A percentile compares a stretch with the other conserved stretches of the same genome.
Conservation (phyloP, 35 echinoderm and acorn worm species). For the Apostichopus californicus region DNA sequence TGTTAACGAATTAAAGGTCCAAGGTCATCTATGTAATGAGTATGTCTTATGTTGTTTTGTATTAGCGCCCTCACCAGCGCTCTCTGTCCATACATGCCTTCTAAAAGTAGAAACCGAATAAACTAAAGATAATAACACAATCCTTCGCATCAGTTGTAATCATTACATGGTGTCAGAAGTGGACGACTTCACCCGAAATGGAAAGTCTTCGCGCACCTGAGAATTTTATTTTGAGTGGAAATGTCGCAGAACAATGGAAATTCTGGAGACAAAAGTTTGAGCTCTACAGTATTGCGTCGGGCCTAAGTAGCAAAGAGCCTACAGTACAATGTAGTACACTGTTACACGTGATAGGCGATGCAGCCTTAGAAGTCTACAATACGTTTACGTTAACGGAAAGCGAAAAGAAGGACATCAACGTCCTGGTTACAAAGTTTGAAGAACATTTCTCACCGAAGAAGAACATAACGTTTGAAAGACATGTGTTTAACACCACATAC, state of each 20-base stretch:
- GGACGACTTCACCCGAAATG: not conserved
- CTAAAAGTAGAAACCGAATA: no score
- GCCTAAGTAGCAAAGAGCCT: not conserved
- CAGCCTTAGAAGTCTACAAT: constrained; percentile 24
- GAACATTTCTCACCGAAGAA: not conserved
- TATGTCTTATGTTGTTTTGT: no score
- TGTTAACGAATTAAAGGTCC: no score
- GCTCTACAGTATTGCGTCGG: not conserved
- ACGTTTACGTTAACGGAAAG: not conserved
- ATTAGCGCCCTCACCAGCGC: no score
- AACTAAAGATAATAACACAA: no score
- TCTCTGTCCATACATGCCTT: no score
- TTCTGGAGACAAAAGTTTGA: constrained; percentile 5
- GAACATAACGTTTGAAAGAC: not conserved
- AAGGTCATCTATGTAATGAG: no score
- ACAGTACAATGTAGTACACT: constrained; percentile 9
- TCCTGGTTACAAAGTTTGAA: not conserved
- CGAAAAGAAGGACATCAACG: not conserved
- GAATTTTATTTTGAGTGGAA: not conserved
- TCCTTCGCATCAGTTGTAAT: not conserved
- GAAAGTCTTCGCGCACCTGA: not conserved
- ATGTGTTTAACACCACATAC: constrained; percentile 12
- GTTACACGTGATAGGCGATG: constrained; percentile 20
- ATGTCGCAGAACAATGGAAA: not conserved
- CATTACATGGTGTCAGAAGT: not conserved